Evolutionary conservation across 1,140 invertebrate species (phyloP), one percentile per base, ranked within the genome.

Genomic region (Pomacea maculata): DNA sequence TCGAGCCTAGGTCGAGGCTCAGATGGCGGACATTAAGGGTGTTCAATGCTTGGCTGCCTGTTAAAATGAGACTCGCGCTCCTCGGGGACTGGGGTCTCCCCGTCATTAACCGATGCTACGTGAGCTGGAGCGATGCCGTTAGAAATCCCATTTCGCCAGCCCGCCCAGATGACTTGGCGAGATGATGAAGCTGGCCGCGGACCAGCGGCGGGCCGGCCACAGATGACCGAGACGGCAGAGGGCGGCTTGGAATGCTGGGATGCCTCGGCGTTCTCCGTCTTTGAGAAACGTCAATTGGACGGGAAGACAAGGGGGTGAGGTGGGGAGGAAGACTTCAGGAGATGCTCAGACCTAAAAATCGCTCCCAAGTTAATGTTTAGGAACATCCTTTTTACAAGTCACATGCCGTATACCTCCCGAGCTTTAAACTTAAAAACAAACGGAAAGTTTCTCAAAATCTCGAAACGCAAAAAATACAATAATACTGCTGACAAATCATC

Each of bases 11-110:
- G 11, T 17, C 57, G 57, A 61, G 57, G n/a, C 80, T 81, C 80
- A 78, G 75, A 81, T 81, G 80, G 67, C 71, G 55, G 75, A 75
- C 29, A 81, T 81, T 81, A 81, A 78, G 67, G 55, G 67, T 71
- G 57, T 71, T 81, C 67, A 61, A 75, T 78, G 80, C 80, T 74
- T 77, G 67, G 55, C 75, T 81, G 75, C 68, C 75, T 63, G 65
- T 45, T 65, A 65, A 81, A 81, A 81, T 81, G 75, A 81, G 75
- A 63, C 67, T 57, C 11, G 17, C 54, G 55, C 57, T 57, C 70
- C 80, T 52, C 57, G 25, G 75, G 67, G 67, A 77, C 61, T 29
- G 70, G 25, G 55, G 14, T 21, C 71, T n/a, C 55, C 19, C 54
- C 57, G 73, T 75, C 73, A 75, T 75, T 75, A 75, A 54, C 29